Evolutionary conservation across 92 coral and sea anemone species (phyloP), one percentile per base, ranked within the genome.

Genomic region (Epizoanthus scotinus): DNA sequence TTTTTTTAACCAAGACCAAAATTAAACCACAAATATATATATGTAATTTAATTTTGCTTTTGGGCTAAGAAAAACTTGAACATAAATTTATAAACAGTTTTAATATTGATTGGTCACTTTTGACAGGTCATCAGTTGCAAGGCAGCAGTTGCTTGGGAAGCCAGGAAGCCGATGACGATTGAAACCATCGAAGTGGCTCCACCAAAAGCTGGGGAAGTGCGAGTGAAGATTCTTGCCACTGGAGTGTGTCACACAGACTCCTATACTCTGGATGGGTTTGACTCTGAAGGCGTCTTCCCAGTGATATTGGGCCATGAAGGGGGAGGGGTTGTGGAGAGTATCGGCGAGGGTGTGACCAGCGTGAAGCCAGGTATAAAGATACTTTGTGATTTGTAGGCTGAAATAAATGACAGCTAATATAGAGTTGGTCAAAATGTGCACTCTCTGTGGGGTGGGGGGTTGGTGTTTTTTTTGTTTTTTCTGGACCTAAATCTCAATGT

Each of bases 201-300:
- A 31, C 99, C 99, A 71, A 89, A 93, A 86, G 91, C 92, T 0
- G 83, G 86, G 18, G 99, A 95, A 77, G 99, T 95, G 26, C 90
- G 99, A 13, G 83, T 95, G 65, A 89, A 95, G 70, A 73, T 95
- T 47, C 82, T 87, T 47, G 99, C 94, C 19, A 93, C 99, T 24
- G 99, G 99, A 6, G 99, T 95, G 44, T 95, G 99, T 63, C 99
- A 95, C 52, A 92, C 99, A 0, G 99, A 95, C 78, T 86, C 92
- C 19, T 81, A 90, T 47, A 90, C 95, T 20, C 84, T 91, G 50
- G 84, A 94, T 49, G 98, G 98, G 6, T 71, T 62, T 25, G 97
- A 92, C 67, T 63, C 91, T 1, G 95, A 95, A 75, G 98, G 97
- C 1, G n/a, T 80, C 22, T 95, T 95, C 63, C 98, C 98, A 3